phyloP scores from a whole-genome alignment of 2,888 invertebrate genomes.

The Eristalis arbustorum region DNA sequence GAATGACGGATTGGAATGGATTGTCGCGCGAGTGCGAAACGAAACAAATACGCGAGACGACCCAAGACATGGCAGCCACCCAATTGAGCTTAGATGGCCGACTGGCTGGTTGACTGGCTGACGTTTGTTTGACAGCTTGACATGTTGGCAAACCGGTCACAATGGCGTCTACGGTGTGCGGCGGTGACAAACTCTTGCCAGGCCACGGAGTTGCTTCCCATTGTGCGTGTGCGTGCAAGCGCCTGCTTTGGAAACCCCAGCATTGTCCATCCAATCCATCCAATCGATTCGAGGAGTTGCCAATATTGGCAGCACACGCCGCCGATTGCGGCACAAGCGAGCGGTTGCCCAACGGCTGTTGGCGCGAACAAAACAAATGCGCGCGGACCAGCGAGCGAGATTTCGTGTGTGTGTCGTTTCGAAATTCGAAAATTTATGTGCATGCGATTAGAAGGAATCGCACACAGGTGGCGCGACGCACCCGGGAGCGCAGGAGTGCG shows the following conservation, averaged over 20 bases:
- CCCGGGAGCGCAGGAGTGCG: neutral
- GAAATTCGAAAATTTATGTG: conserved; percentile 64
- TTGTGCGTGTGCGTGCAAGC: too few species aligned
- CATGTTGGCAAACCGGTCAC: conserved; percentile 62
- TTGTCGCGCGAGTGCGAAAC: conserved; percentile 61
- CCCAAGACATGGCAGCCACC: conserved; percentile 25
- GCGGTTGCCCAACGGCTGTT: conserved; percentile 40
- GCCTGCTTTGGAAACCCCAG: conserved; percentile 39
- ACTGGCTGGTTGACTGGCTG: conserved; percentile 3
- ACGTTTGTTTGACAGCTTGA: conserved; percentile 66
- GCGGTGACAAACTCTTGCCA: conserved; percentile 6
- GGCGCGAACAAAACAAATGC: conserved; percentile 30
- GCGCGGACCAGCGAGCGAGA: neutral
- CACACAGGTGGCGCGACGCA: neutral
- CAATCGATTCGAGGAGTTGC: conserved; percentile 61
- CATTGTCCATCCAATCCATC: too few species aligned
- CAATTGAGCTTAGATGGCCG: neutral
- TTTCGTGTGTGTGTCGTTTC: conserved; percentile 44
- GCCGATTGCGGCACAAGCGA: neutral
- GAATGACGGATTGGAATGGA: neutral
- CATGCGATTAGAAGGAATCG: neutral
- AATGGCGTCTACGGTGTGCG: conserved; percentile 15
- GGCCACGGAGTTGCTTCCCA: too few species aligned
- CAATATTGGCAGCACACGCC: conserved; percentile 57
- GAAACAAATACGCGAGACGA: conserved; percentile 42